These are phyloP conservation scores for Clarias batrachus DNA, from an alignment of 2,113 vertebrate genomes.

Conservation along the genomic window DNA sequence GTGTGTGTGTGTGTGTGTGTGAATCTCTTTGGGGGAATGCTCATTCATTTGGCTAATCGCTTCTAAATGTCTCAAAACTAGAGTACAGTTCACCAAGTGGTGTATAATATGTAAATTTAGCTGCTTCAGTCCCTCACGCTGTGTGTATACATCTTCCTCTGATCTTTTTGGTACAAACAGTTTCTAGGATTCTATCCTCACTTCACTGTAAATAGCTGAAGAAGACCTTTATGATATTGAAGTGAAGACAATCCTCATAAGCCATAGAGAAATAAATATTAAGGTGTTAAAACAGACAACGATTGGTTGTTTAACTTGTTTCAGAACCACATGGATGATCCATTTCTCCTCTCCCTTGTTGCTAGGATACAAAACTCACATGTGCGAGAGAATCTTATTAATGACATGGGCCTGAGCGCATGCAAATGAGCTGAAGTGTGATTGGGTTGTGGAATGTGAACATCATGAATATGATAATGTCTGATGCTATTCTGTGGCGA, in stretches of 20 bases:
- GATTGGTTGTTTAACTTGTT: conserved; percentile 43
- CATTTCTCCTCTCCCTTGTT: conserved; percentile 48
- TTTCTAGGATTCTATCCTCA: conserved; percentile 33
- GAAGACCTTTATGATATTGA: neutral
- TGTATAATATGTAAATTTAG: conserved; percentile 29
- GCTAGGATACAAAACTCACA: conserved; percentile 54
- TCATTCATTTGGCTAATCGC: conserved; percentile 29
- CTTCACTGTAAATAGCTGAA: conserved; percentile 16
- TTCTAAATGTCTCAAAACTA: conserved; percentile 22
- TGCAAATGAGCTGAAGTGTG: conserved; percentile 52
- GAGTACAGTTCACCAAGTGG: conserved; percentile 28
- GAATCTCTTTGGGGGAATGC: neutral
- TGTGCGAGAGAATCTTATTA: conserved; percentile 53
- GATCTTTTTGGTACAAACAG: conserved; percentile 15
- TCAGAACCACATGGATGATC: conserved; percentile 40
- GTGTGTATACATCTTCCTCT: conserved; percentile 12
- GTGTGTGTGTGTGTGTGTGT: neutral
- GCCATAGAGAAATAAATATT: neutral
- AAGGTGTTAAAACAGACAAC: conserved; percentile 12
- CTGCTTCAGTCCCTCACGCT: neutral
- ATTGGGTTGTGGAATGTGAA: conserved; percentile 52
- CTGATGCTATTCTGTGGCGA: conserved; percentile 34
- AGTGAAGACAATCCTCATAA: neutral
- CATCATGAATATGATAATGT: conserved; percentile 55
- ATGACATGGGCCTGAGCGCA: conserved; percentile 50